These are phyloP conservation scores for Timandra comae DNA, from an alignment of 2,888 invertebrate genomes.

Conservation along the genomic window DNA sequence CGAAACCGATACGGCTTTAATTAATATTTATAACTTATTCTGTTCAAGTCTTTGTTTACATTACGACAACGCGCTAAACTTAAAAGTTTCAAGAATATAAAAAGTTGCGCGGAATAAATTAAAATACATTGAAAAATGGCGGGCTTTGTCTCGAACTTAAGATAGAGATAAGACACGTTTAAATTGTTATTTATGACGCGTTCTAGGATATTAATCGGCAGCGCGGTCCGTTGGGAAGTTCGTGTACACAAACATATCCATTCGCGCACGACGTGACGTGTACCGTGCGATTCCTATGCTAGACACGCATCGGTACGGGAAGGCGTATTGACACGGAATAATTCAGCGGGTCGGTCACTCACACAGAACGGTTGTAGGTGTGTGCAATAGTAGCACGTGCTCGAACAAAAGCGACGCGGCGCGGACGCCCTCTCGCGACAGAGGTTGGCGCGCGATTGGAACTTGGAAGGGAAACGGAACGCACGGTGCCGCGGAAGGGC, in stretches of 20 bases:
- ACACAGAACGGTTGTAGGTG: slow-evolving; percentile 41
- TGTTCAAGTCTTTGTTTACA: slow-evolving; percentile 1
- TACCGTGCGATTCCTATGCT: slow-evolving; percentile 44
- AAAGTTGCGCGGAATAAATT: slow-evolving; percentile 5
- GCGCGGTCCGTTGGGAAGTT: slow-evolving; percentile 54
- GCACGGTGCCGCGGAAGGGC: slow-evolving; percentile 41
- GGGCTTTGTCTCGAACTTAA: slow-evolving; percentile 10
- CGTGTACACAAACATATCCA: slow-evolving; percentile 62
- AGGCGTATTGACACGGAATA: slow-evolving; percentile 61
- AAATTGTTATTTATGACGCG: slow-evolving; percentile 43
- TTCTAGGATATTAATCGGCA: slow-evolving; percentile 52
- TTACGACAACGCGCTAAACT: slow-evolving; percentile 1
- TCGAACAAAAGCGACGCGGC: slow-evolving; percentile 37
- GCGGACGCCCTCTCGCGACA: slow-evolving; percentile 67
- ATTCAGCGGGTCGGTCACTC: slow-evolving; percentile 54
- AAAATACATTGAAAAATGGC: slow-evolving; percentile 1
- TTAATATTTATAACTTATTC: slow-evolving; percentile 24
- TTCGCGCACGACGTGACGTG: slow-evolving; percentile 50
- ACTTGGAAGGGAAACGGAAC: no score
- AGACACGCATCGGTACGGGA: slow-evolving; percentile 55
- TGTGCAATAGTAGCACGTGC: slow-evolving; percentile 51
- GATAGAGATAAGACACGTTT: slow-evolving; percentile 32
- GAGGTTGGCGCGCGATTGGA: slow-evolving; percentile 71
- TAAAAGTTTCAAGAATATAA: slow-evolving; percentile 2
- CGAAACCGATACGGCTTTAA: slow-evolving; percentile 14